Conservation (phyloP, 2,888 invertebrate genomes). For the Dione vanillae region DNA sequence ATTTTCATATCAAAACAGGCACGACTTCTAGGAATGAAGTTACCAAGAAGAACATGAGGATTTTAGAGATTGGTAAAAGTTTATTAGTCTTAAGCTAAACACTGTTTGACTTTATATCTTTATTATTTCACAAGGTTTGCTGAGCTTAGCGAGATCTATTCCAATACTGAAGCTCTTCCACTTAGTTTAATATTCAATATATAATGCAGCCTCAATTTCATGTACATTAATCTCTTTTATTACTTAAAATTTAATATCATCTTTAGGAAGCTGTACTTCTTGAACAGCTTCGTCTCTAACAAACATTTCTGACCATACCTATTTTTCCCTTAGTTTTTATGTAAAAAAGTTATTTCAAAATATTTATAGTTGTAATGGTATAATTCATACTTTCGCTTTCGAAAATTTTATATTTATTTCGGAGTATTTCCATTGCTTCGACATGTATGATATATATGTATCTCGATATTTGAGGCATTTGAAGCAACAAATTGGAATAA, state of each 20-base stretch:
- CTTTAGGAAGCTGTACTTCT: not conserved
- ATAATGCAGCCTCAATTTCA: constrained; percentile 36
- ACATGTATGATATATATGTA: no score
- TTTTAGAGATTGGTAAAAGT: constrained; percentile 44
- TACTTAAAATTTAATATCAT: constrained; percentile 7
- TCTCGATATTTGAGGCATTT: no score
- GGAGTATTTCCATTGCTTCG: no score
- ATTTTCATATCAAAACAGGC: no score
- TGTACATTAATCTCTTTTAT: constrained; percentile 23
- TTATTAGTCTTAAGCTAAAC: constrained; percentile 23
- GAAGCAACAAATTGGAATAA: no score
- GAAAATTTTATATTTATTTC: no score
- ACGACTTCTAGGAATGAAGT: no score
- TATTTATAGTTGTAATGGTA: not conserved
- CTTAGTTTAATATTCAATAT: constrained; percentile 41
- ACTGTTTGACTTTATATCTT: constrained; percentile 31
- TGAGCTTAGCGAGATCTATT: constrained; percentile 36
- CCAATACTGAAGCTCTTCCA: constrained; percentile 27
- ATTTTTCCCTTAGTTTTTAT: not conserved
- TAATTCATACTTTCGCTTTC: no score
- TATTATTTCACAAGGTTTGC: constrained; percentile 36
- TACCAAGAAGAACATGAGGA: no score
- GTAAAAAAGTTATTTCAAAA: not conserved
- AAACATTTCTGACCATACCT: not conserved
- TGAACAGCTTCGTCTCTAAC: not conserved